Conservation (phyloP, 2,888 invertebrate species). For the Calephelis perditalis region DNA sequence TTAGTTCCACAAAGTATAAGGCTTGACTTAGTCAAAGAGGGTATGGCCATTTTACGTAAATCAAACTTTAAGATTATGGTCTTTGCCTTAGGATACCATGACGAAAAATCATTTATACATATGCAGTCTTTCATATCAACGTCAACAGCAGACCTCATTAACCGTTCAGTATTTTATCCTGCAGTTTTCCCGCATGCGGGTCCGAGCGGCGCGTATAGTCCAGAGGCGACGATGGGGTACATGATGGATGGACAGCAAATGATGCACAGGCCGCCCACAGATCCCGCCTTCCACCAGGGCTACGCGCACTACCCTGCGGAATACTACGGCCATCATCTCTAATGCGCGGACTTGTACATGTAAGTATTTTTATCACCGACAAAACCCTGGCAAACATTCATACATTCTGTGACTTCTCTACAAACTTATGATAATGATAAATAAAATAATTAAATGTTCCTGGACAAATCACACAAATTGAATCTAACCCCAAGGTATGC, state of each 20-base stretch:
- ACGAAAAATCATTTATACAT: neutral
- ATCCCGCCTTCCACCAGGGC: constrained; percentile 95
- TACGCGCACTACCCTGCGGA: constrained; percentile 94
- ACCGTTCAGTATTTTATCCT: constrained; percentile 71
- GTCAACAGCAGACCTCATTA: constrained; percentile 59
- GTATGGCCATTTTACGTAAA: no score
- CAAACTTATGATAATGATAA: no score
- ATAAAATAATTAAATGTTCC: no score
- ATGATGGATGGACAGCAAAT: constrained; percentile 99
- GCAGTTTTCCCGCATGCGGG: constrained; percentile 96
- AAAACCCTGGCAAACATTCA: no score
- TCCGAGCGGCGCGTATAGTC: constrained; percentile 96
- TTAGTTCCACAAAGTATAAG: no score
- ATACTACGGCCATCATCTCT: constrained; percentile 96
- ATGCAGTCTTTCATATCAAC: neutral
- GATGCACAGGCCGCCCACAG: constrained; percentile 97
- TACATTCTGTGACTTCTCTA: no score
- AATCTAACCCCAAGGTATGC: no score
- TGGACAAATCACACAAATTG: no score
- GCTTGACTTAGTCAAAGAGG: no score
- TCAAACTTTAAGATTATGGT: no score
- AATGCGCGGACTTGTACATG: constrained; percentile 76
- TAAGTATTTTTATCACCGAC: constrained; percentile 40
- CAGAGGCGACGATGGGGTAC: constrained; percentile 96
- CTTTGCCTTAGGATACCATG: no score